phyloP scores from a whole-genome alignment of 53 echinoderm and acorn worm species.

The Crossaster papposus region DNA sequence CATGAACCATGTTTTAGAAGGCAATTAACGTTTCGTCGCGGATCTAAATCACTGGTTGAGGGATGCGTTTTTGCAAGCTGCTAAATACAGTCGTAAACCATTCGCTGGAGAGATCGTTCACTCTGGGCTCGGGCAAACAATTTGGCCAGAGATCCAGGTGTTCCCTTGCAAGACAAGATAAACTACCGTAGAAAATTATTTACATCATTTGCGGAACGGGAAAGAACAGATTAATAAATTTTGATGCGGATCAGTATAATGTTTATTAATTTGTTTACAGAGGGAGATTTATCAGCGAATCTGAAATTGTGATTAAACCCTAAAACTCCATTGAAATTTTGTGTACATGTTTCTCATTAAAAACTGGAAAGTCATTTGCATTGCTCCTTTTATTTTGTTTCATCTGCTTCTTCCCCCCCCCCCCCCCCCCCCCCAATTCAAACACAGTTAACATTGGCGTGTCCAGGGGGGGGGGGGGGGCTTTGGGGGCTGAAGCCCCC shows the following conservation, averaged over 20 bases:
- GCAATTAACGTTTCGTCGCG: constrained; percentile 26
- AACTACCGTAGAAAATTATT: not conserved
- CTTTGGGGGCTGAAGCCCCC: no score
- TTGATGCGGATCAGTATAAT: not conserved
- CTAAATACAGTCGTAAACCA: constrained; percentile 22
- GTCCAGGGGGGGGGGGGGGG: no score
- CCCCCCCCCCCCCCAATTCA: no score
- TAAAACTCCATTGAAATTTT: not conserved
- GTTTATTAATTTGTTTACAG: not conserved
- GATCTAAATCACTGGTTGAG: constrained; percentile 6
- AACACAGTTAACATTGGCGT: not conserved
- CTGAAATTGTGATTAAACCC: not conserved
- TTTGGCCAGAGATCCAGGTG: constrained; percentile 3
- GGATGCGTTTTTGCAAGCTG: not conserved
- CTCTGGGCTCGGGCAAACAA: constrained; percentile 5
- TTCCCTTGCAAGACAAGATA: not conserved
- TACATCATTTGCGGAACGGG: constrained; percentile 9
- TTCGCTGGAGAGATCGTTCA: constrained; percentile 10
- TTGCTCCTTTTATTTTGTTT: no score
- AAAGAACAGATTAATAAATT: not conserved
- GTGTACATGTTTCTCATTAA: no score
- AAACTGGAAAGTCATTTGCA: no score
- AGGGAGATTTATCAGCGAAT: not conserved
- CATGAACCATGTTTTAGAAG: not conserved
- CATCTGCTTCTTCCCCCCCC: no score